phyloP scores from a whole-genome alignment of 2,113 vertebrate genomes.

The Alethe diademata region DNA sequence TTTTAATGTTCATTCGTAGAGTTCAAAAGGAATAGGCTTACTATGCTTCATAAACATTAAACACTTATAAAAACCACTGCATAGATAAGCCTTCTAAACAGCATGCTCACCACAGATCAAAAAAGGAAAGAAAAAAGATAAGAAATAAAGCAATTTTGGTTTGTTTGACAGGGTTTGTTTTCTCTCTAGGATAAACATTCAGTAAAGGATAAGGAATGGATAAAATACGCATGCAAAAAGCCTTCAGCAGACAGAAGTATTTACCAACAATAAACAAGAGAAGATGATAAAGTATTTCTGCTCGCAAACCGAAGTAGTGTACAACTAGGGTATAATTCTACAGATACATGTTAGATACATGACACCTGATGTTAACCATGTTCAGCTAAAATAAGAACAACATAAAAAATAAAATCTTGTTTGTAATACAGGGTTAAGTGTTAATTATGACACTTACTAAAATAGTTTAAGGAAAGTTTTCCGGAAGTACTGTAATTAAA shows the following conservation, averaged over 20 bases:
- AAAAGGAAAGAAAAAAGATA: background rate
- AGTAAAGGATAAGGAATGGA: background rate
- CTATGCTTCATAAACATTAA: background rate
- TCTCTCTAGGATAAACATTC: background rate
- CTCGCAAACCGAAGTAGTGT: background rate
- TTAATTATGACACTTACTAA: background rate
- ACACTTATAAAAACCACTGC: background rate
- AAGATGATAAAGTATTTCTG: background rate
- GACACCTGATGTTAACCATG: background rate
- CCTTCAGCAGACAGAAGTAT: background rate
- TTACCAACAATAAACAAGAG: background rate
- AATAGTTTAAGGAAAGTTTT: background rate
- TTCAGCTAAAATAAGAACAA: background rate
- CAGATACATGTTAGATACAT: background rate
- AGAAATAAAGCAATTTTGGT: background rate
- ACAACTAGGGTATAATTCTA: background rate
- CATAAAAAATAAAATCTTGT: background rate
- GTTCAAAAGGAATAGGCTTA: background rate
- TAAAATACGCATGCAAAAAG: background rate
- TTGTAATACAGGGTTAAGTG: background rate
- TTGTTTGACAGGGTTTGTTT: background rate
- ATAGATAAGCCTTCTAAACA: background rate
- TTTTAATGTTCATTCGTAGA: background rate
- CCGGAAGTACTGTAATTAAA: slow-evolving; percentile 15
- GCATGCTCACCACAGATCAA: background rate